These are phyloP conservation scores for Cataglyphis albicans DNA, from an alignment of 2,888 invertebrate species.

Conservation along the genomic window DNA sequence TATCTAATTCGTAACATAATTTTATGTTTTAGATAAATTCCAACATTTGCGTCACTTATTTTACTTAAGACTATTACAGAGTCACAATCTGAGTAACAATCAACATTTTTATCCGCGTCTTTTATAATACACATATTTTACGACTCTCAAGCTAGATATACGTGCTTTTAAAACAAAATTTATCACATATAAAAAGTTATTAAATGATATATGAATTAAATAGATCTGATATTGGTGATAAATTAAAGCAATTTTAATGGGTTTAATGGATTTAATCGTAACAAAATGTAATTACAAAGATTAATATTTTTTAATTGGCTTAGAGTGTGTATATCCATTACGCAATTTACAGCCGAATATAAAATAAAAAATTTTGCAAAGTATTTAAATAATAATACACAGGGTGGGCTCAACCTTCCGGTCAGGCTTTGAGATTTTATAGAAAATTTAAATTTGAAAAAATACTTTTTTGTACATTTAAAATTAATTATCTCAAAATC, in stretches of 20 bases:
- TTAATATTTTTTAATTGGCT: conserved; percentile 25
- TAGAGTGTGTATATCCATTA: not conserved
- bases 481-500: too few species aligned
- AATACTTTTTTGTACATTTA: too few species aligned
- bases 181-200: conserved; percentile 6
- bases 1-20: conserved; percentile 13
- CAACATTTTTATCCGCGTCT: conserved; percentile 18
- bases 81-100: conserved; percentile 52
- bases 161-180: conserved; percentile 23
- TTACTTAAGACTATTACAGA: conserved; percentile 1
- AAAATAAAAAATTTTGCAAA: not conserved
- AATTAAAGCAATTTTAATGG: conserved; percentile 34
- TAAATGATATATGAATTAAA: conserved; percentile 1
- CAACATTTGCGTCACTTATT: conserved; percentile 11
- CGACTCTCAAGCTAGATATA: conserved; percentile 23
- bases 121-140: conserved; percentile 30
- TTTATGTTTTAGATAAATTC: conserved; percentile 65
- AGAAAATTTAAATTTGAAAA: too few species aligned
- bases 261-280: not conserved
- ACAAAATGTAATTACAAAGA: conserved; percentile 22
- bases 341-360: not conserved
- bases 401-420: too few species aligned
- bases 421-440: too few species aligned
- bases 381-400: not conserved
- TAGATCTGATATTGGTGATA: not conserved